Base-by-base conservation (phyloP, 2,113 vertebrate species). In the Chionis minor region DNA sequence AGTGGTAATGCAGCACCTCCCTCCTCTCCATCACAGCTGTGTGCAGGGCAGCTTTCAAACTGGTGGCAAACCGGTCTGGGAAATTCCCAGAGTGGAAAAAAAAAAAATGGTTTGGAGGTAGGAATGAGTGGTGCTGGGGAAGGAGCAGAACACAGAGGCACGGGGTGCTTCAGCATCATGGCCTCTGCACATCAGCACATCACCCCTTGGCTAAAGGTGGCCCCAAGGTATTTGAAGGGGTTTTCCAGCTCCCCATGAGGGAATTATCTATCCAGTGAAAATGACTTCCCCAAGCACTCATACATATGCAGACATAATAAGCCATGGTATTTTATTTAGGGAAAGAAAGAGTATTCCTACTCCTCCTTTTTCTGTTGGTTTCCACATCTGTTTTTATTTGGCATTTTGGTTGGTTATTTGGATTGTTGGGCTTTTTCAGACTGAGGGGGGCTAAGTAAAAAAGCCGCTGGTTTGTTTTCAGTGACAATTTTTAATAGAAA, bases 381-480 rank as follows among this genome's bases (percentile, higher is more conserved):
- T 91, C 42, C 30, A 93, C 74, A 88, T 91, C 80, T 91, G 83
- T 12, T 89, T 94, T 66, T 84, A 27, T 71, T 93, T 81, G 62
- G 86, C 28, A 9, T 90, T 94, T 89, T 9, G 18, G 59, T 91
- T 70, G 8, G 94, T 97, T 96, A 86, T 96, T 97, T 97, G 93
- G 91, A 91, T 95, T 95, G 70, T 32, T 81, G 72, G 56, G n/a
- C 14, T 80, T 66, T 62, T 77, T 78, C 38, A 85, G 38, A 33
- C 70, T 42, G 12, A 92, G 52, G 58, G 69, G n/a, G 30, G 49
- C 32, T 30, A 56, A 88, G 61, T 92, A 59, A 79, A 96, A 96
- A 96, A 96, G 74, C 96, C 84, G 5, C 95, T 97, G 93, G 94
- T 97, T 97, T 97, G 90, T 96, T 96, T 96, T 96, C 80, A 96